Base-by-base conservation (phyloP, 2,888 invertebrate species). In the Idaea aversata region DNA sequence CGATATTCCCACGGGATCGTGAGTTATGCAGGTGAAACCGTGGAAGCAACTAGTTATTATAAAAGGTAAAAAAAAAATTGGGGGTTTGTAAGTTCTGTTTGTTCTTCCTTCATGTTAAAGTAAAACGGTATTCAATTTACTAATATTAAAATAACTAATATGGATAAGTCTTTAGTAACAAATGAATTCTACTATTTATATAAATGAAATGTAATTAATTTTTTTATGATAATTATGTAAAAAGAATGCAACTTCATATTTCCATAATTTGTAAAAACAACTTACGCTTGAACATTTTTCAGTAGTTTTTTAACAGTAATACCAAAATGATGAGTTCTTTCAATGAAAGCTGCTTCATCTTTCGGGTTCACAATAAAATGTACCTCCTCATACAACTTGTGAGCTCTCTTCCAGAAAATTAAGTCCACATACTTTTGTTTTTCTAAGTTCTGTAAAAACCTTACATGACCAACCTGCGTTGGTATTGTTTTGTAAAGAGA, bases 361-460 rank as follows among this genome's bases (percentile, higher is more conserved):
- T 59, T 60, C 3, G 84, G 82, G 57, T 75, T 79, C 0, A 91
- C 84, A 1, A 91, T 70, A 10, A 90, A 72, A 58, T 90, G 87
- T 0, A 86, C 80, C 59, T 82, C 77, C 15, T 80, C 75, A 64
- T 75, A 77, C 38, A 91, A 65, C 65, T 84, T 88, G 0, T 71
- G 70, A 0, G 90, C 88, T 25, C 75, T 82, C 57, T 77, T 83
- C 88, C 88, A 89, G 69, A 87, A 91, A 0, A 79, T 65, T 5
- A 87, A 67, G 58, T 90, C 78, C 0, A 90, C 74, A 35, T 89
- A 88, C 67, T 82, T 88, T 58, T 82, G 74, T 0, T 65, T 65
- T 3, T 82, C 81, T 34, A 90, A 67, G 68, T 84, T 86, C 63
- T 83, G 80, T 5, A 91, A 70, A 66, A 90, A 90, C 15, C 78